Base-by-base conservation (phyloP, 2,797 vertebrate species). In the Takifugu ocellatus region DNA sequence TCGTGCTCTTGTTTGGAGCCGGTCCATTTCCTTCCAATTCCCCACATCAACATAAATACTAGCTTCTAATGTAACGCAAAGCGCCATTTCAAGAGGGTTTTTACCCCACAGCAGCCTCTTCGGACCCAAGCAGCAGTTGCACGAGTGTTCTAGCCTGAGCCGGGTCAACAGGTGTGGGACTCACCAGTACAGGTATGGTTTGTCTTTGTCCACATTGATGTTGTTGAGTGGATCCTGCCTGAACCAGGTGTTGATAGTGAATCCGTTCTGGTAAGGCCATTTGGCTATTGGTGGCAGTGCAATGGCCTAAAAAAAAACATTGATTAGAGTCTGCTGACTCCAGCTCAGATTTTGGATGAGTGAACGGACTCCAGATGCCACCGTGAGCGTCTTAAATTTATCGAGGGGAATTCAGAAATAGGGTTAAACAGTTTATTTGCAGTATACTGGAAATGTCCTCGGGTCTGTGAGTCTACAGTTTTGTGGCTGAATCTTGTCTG, bases 231-330 rank as follows among this genome's bases (percentile, higher is more conserved):
- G 97, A 90, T 99, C 97, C 92, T 98, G 98, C 66, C 97, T 94
- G 92, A 99, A 99, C 97, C 97, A 99, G 52, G 97, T 99, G 86
- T 98, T 99, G 80, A 99, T 92, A 51, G 97, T 99, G 88, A 99
- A 99, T 75, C 97, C 96, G 61, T 95, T 99, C 86, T 99, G 97
- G 83, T 99, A 99, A 92, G 97, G 97, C 97, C 97, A 99, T 93
- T 98, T 98, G 82, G 97, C 97, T 86, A 99, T 99, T 61, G 97
- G 97, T 70, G 97, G 97, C 91, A 99, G 91, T 24, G 97, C 97
- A 78, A 99, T 99, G 78, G 97, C 97, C 97, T 99, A 70, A 44
- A 29, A 49, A 47, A 21, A 56, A 3, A 59, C 14, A 64, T 48
- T 61, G 6, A 65, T 71, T 17, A 66, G 33, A 59, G 25, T 25